A percentile compares a stretch with the other conserved stretches of the same genome.
Conservation (phyloP, 2,113 vertebrate species). For the Solea senegalensis region DNA sequence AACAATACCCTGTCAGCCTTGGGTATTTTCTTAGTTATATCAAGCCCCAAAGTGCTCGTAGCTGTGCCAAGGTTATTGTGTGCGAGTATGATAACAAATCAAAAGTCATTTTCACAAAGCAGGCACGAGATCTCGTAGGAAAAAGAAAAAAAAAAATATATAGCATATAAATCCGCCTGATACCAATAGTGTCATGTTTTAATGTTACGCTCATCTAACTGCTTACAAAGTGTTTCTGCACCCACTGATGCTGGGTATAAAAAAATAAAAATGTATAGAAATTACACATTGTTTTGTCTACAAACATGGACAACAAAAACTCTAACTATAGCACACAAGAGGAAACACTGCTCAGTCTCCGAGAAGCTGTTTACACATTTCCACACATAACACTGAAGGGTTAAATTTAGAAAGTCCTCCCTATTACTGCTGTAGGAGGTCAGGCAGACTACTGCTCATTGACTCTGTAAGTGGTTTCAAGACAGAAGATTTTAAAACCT, state of each 20-base stretch:
- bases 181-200: not conserved
- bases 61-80: slow-evolving; percentile 37
- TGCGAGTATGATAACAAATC: not conserved
- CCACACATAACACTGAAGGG: slow-evolving; percentile 2
- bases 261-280: slow-evolving; percentile 11
- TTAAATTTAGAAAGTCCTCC: slow-evolving; percentile 49
- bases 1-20: slow-evolving; percentile 67
- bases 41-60: slow-evolving; percentile 38
- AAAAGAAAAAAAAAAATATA: not conserved
- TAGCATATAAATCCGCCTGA: not conserved
- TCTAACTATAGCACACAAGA: slow-evolving; percentile 54
- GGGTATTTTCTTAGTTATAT: slow-evolving; percentile 54
- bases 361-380: slow-evolving; percentile 44
- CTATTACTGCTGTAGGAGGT: not conserved
- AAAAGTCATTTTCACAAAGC: slow-evolving; percentile 8
- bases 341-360: slow-evolving; percentile 45
- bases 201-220: not conserved
- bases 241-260: not conserved
- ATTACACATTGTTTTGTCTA: slow-evolving; percentile 57
- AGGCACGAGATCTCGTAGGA: not conserved
- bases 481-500: not conserved
- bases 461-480: not conserved
- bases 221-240: not conserved
- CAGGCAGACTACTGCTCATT: not conserved
- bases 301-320: slow-evolving; percentile 54